Evolutionary conservation across 2,113 vertebrate species (phyloP), one percentile per base, ranked within the genome.

Genomic region (Callopanchax toddi): DNA sequence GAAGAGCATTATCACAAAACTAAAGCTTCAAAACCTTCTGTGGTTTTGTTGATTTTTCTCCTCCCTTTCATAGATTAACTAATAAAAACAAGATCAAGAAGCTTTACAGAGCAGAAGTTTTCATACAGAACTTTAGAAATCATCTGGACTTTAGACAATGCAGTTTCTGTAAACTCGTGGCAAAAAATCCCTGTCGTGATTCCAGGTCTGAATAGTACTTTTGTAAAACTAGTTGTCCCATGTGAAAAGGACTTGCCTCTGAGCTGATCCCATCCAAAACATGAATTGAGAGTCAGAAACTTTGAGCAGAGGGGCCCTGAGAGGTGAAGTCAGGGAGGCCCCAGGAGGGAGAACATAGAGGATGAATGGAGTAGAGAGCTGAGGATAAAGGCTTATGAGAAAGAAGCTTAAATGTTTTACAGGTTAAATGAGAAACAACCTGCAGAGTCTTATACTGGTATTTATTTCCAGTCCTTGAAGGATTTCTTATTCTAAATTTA

Each of bases 341-440:
- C 32, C 12, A 3, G 0, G 48, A 37, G 21, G 39, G 49, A 55
- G 25, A 2, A 54, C 36, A 44, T 10, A 0, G 20, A 29, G 17
- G 22, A 60, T 25, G 44, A 45, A 23, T 2, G 67, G 25, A 17
- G 20, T 52, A 6, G 36, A 43, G 12, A 66, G 48, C 7, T 2
- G 8, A 54, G 17, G 34, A 71, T 44, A n/a, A 60, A 54, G 22
- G 6, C 44, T 51, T 58, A 37, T 36, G 7, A 60, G 46, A 79
- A 46, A 29, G 1, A 17, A 11, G 16, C 11, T 34, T 11, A 11
- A 25, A n/a, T 22, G 21, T 36, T 71, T 44, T 17, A 37, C 3
- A 37, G 23, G 48, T 26, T 25, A 21, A 50, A 39, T 39, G 34
- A 42, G 20, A n/a, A n/a, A n/a, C n/a, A n/a, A n/a, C n/a, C 43